Evolutionary conservation across 2,888 invertebrate species (phyloP), one percentile per base, ranked within the genome.

Genomic region (Drosophila kanekoi): DNA sequence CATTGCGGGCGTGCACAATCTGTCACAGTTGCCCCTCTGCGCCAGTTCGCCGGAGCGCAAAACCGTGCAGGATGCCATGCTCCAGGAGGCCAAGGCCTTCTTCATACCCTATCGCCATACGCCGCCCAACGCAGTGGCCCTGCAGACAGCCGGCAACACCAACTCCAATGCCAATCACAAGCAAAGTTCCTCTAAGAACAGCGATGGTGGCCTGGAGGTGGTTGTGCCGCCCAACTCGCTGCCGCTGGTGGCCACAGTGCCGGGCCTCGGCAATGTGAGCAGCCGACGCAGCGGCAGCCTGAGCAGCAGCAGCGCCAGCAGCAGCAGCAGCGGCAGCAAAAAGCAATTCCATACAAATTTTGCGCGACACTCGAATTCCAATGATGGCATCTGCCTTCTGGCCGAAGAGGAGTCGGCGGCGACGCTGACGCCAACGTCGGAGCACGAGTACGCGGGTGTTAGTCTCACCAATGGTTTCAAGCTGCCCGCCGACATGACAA

Each of bases 361-460:
- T 60, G 77, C 89, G 32, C 87, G 89, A 40, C 91, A 90, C 67
- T 91, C 90, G 65, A 90, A 90, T 53, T 91, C 90, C 64, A 91
- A 89, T 44, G 91, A 91, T 72, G 90, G 90, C 52, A 90, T 91
- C 60, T 91, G 91, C 65, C 67, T 91, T 58, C 73, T 91, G 51
- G 90, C 90, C 59, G 91, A 91, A 59, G 91, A 91, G 66, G 91
- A 91, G 59, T 88, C 90, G 35, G 89, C 89, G 8, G 90, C 91
- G 33, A 90, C 91, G 1, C 58, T 91, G 52, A 91, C 90, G 44
- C 90, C 90, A 20, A 91, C 90, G 11, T 90, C 91, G 14, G 90
- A 91, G 69, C 77, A 81, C 23, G 90, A 90, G 44, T 81, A 82
- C 57, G 78, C 79, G 13, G 78, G 77, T 41, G 87, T 79, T 51